A percentile compares a stretch with the other conserved stretches of the same genome.
Conservation (phyloP, 1,140 invertebrate genomes). For the Limonius californicus region DNA sequence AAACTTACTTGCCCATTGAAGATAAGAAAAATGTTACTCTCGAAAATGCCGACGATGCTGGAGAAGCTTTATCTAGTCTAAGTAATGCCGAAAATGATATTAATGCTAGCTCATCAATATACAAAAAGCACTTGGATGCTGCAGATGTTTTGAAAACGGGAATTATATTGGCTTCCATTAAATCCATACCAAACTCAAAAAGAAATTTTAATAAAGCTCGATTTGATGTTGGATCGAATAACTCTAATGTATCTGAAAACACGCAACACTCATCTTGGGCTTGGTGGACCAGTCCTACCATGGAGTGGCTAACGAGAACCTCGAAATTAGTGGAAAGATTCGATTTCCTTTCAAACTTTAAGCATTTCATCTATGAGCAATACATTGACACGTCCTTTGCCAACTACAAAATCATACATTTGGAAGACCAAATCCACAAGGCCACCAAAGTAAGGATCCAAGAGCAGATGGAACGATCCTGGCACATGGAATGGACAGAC, state of each 20-base stretch:
- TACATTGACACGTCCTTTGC: constrained; percentile 34
- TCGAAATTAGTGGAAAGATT: constrained; percentile 34
- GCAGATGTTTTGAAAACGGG: constrained; percentile 41
- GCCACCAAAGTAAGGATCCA: constrained; percentile 43
- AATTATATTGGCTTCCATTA: constrained; percentile 41
- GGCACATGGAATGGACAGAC: constrained; percentile 46
- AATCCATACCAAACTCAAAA: constrained; percentile 13
- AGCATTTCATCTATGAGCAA: constrained; percentile 19
- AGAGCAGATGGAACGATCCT: constrained; percentile 44
- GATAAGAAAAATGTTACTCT: background rate
- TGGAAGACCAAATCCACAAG: constrained; percentile 42
- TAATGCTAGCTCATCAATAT: background rate
- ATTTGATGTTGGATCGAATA: background rate
- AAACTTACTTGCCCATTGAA: background rate
- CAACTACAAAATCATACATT: constrained; percentile 34
- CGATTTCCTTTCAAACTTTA: constrained; percentile 18
- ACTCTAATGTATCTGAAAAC: constrained; percentile 17
- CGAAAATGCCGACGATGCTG: background rate
- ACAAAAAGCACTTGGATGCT: constrained; percentile 25
- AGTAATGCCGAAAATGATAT: background rate
- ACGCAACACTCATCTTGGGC: constrained; percentile 41
- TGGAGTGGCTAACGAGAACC: constrained; percentile 49
- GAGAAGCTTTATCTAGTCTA: background rate
- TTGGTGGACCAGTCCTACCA: constrained; percentile 50
- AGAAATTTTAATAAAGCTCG: background rate